A percentile compares a stretch with the other conserved stretches of the same genome.
Conservation (phyloP, 2,797 vertebrate species). For the Podargus strigoides region DNA sequence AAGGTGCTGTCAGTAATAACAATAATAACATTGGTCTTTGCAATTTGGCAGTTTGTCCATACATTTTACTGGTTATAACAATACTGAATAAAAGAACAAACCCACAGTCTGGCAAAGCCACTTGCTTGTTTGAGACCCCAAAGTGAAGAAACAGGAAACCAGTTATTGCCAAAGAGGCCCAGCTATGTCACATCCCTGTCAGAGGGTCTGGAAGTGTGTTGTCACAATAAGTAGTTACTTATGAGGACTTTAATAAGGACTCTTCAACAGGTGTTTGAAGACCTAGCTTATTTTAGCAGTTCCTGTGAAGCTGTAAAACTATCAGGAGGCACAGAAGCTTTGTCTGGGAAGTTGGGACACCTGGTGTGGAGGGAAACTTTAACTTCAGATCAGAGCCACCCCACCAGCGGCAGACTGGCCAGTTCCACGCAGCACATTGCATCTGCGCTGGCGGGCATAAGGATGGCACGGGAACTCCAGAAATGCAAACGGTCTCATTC, state of each 20-base stretch:
- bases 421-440: fast-evolving
- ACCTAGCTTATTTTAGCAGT: neutral
- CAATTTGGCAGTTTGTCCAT: neutral
- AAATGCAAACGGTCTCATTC: neutral
- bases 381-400: neutral
- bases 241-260: neutral
- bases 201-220: neutral
- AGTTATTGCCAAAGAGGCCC: neutral
- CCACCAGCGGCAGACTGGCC: neutral
- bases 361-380: neutral
- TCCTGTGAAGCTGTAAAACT: neutral
- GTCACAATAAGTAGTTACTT: neutral
- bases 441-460: neutral
- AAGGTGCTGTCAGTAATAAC: neutral
- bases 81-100: neutral
- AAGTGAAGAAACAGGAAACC: neutral
- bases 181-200: neutral
- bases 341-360: neutral
- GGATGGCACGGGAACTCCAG: neutral
- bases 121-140: neutral
- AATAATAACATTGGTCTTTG: neutral
- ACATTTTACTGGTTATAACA: neutral
- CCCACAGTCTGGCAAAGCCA: neutral
- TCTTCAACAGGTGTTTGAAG: neutral
- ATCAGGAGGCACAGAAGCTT: neutral